Evolutionary conservation across 2,888 invertebrate species (phyloP).

Genomic region (Scaptomyza tumidula): DNA sequence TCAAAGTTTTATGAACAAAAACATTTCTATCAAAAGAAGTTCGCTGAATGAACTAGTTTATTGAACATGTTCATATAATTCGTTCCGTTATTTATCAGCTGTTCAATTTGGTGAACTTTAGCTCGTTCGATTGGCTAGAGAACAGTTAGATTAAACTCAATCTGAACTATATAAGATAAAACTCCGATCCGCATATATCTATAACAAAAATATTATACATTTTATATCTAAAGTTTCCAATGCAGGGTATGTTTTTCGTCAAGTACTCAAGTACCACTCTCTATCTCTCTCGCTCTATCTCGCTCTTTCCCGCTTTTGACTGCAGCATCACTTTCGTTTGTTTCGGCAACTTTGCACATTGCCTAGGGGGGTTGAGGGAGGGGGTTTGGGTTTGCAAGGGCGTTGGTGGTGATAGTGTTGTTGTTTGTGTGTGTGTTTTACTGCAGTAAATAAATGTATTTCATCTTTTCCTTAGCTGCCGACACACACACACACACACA

Average conservation of each 20-base stretch:
- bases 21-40: no score
- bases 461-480: constrained; percentile 50
- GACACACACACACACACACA: constrained; percentile 22
- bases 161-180: no score
- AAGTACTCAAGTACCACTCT: background rate
- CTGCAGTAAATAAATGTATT: constrained; percentile 30
- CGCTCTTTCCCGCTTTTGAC: background rate
- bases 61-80: no score
- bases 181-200: no score
- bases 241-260: background rate
- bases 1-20: no score
- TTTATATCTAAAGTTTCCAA: no score
- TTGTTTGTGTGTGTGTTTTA: constrained; percentile 11
- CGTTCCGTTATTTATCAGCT: no score
- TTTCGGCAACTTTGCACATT: constrained; percentile 44
- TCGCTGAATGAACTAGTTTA: no score
- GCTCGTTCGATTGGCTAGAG: no score
- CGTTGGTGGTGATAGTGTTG: background rate
- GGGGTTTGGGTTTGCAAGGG: background rate
- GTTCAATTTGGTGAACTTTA: no score
- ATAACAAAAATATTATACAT: no score
- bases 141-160: no score
- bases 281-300: background rate
- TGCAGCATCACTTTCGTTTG: background rate
- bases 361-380: background rate